A percentile compares a stretch with the other conserved stretches of the same genome.
Evolutionary conservation across 1,140 invertebrate species (phyloP).

Genomic region (Maconellicoccus hirsutus): DNA sequence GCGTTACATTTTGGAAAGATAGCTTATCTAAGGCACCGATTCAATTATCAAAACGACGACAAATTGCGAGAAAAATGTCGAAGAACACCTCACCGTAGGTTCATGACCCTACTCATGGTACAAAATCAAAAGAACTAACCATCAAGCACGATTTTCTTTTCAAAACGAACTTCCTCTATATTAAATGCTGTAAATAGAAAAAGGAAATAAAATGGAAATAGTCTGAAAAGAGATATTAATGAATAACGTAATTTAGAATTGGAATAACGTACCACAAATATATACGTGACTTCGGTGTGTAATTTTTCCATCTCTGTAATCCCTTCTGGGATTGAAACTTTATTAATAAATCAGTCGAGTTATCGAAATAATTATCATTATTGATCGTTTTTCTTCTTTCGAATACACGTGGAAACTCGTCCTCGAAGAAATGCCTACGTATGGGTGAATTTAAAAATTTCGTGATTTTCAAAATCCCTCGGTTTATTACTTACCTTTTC

Average conservation of each 20-base stretch:
- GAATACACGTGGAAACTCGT: not conserved
- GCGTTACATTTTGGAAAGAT: no score
- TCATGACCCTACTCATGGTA: no score
- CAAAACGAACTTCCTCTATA: not conserved
- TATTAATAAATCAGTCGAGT: constrained; percentile 4
- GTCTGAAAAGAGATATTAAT: constrained; percentile 5
- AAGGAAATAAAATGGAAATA: constrained; percentile 10
- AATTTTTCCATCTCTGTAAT: not conserved
- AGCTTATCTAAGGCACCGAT: no score
- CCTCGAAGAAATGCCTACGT: no score
- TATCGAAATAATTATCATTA: constrained; percentile 1
- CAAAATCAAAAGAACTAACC: no score
- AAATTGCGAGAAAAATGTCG: no score
- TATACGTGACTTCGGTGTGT: constrained; percentile 3
- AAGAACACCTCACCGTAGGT: no score
- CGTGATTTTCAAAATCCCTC: no score
- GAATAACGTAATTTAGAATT: constrained; percentile 5
- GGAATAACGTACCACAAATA: not conserved
- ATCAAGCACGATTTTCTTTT: not conserved
- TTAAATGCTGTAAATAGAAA: not conserved
- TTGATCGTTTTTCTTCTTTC: not conserved
- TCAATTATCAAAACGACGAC: no score
- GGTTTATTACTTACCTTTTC: no score
- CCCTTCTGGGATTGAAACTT: not conserved
- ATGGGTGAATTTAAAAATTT: no score